Evolutionary conservation across 2,888 invertebrate species (phyloP), one percentile per base, ranked within the genome.

Genomic region (Stegana nigrithorax): DNA sequence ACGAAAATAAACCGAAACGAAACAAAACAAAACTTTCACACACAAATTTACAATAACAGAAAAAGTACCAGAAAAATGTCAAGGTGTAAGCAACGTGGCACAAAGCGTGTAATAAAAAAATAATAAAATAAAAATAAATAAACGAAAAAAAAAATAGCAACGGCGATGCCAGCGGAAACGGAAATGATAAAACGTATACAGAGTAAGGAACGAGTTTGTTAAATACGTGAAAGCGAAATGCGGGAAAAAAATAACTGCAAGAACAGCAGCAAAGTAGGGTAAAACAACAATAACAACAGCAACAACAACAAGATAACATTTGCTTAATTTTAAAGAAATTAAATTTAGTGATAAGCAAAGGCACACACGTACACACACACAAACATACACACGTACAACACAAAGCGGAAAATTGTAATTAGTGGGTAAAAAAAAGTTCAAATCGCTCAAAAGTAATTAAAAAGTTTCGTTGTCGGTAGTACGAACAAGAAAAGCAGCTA

Each of bases 371-470:
- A 23, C 2, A 32, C 32, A 32, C 32, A 32, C 32, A 56, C 32
- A 62, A 44, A 44, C 36, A 56, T 19, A 14, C 14, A 44, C 17
- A 44, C 14, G 12, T 4, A 10, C 2, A 12, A 25, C 25, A 50
- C n/a, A n/a, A 26, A 50, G 8, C 23, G 50, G 39, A n/a, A 17
- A 39, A 39, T 39, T 39, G 14, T 50, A 50, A 50, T 50, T 50
- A 50, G 45, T 45, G 23, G 6, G n/a, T 8, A 64, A n/a, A 59
- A 32, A 29, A 17, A 10, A 21, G 7, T 17, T 17, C n/a, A 51
- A 47, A 59, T 70, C 72, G 72, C 71, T 79, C 73, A 71, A 75
- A 75, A 75, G 75, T 75, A 75, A 75, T 75, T 75, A 75, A 77
- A 75, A 75, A 75, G 75, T 79, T 73, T 66, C 64, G 26, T 12